A percentile compares a stretch with the other conserved stretches of the same genome.
phyloP scores from a whole-genome alignment of 92 coral and sea anemone species.

The Porites rus region DNA sequence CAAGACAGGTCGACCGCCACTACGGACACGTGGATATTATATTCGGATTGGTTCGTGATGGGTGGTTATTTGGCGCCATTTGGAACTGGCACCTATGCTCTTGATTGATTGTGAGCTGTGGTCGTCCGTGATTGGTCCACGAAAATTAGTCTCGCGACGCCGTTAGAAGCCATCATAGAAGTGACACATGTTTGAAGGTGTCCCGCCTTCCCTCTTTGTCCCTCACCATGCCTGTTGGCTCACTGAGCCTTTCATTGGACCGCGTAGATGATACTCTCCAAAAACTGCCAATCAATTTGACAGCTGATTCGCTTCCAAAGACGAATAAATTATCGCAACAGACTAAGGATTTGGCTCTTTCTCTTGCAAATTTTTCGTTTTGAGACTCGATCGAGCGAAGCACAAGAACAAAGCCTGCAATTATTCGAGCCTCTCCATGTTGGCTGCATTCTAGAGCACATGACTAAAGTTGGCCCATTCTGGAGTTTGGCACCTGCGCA shows the following conservation, averaged over 20 bases:
- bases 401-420: not conserved
- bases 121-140: constrained; percentile 81
- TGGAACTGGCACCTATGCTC: constrained; percentile 96
- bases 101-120: constrained; percentile 80
- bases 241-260: constrained; percentile 47
- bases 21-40: constrained; percentile 97
- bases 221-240: constrained; percentile 75
- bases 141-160: constrained; percentile 72
- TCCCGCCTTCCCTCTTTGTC: constrained; percentile 84
- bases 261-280: constrained; percentile 16
- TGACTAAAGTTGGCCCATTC: not conserved
- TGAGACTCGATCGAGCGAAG: not conserved
- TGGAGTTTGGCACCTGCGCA: not conserved
- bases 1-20: constrained; percentile 84
- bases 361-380: constrained; percentile 35
- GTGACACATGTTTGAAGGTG: constrained; percentile 75
- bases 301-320: constrained; percentile 40
- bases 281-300: constrained; percentile 58
- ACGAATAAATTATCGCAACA: constrained; percentile 46
- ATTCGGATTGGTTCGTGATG: constrained; percentile 96
- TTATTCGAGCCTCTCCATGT: not conserved
- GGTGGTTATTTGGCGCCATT: constrained; percentile 99
- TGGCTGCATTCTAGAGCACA: not conserved
- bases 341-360: constrained; percentile 38
- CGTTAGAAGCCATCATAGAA: constrained; percentile 66